Evolutionary conservation across 2,888 invertebrate genomes (phyloP).

Genomic region (Cheilosia grossa): DNA sequence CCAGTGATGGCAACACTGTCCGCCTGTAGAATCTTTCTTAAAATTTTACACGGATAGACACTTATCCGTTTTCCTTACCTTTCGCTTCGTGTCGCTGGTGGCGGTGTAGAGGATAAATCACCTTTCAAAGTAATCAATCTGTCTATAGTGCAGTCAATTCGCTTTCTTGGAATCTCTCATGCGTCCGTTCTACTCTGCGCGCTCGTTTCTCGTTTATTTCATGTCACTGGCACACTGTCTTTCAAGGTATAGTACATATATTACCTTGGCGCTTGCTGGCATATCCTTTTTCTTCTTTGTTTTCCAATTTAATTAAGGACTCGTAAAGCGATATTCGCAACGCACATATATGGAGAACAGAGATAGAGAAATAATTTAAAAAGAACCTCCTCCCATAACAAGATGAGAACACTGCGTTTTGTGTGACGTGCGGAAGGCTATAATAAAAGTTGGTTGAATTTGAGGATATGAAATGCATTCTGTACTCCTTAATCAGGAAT

Average conservation of each 20-base stretch:
- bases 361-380: not conserved
- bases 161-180: not conserved
- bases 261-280: constrained; percentile 3
- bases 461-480: not conserved
- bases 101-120: constrained; percentile 6
- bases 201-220: not conserved
- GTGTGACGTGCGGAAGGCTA: not conserved
- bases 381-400: not conserved
- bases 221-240: not conserved
- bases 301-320: constrained; percentile 6
- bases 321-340: constrained; percentile 7
- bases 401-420: not conserved
- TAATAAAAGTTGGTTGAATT: not conserved
- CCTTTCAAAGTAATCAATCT: constrained; percentile 7
- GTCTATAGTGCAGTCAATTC: not conserved
- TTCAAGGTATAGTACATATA: not conserved
- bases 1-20: no score
- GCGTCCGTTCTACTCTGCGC: not conserved
- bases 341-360: not conserved
- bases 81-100: not conserved
- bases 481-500: not conserved
- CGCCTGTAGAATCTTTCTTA: not conserved
- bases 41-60: no score
- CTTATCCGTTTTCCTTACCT: not conserved
- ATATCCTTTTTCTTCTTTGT: not conserved